Percentiles rank a stretch among this genome's conserved stretches.
phyloP scores from a whole-genome alignment of 2,113 vertebrate genomes.

The Trichechus manatus region DNA sequence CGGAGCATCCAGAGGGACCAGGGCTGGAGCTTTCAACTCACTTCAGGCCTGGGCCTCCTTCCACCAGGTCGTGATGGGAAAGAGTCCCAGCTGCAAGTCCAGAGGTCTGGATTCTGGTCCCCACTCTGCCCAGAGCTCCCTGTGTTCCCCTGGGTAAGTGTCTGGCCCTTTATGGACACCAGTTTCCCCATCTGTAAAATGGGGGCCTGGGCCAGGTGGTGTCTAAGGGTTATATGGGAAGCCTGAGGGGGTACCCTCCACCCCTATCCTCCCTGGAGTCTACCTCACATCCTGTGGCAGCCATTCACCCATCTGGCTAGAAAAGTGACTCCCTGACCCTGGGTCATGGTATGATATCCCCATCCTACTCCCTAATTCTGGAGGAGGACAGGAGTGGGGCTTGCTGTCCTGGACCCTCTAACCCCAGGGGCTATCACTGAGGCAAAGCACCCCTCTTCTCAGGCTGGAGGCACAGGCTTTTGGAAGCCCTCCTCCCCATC shows the following conservation, averaged over 20 bases:
- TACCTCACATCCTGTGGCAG: neutral
- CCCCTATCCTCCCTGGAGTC: neutral
- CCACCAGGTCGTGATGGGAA: neutral
- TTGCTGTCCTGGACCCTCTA: neutral
- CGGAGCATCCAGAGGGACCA: neutral
- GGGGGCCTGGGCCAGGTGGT: neutral
- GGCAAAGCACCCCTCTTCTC: neutral
- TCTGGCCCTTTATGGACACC: neutral
- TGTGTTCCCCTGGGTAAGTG: fast-evolving
- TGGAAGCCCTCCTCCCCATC: neutral
- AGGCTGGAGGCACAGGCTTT: neutral
- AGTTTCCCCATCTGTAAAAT: neutral
- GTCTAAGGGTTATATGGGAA: neutral
- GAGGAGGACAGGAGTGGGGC: too few relatives aligned
- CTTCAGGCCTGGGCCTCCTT: neutral
- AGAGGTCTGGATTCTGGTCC: neutral
- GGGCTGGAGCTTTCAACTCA: neutral
- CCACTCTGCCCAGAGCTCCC: neutral
- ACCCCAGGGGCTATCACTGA: neutral
- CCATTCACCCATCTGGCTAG: neutral
- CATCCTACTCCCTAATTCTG: neutral
- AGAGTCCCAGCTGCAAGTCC: neutral
- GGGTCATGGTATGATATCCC: neutral
- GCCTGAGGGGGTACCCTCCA: neutral
- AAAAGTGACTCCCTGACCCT: neutral